Conservation (phyloP, 2,113 vertebrate genomes). For the Euleptes europaea region DNA sequence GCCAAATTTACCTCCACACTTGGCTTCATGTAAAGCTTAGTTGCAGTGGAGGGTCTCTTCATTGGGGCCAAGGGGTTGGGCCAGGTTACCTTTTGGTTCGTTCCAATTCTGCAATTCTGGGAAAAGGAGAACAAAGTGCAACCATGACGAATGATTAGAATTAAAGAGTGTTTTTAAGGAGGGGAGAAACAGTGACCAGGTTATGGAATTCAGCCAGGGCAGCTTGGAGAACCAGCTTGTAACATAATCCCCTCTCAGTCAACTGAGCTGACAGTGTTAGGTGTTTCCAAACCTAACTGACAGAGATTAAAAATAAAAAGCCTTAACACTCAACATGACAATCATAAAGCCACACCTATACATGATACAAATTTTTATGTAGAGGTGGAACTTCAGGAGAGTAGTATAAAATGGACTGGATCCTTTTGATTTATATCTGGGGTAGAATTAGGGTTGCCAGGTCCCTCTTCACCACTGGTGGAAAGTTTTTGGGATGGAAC, state of each 20-base stretch:
- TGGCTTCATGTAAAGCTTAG: background rate
- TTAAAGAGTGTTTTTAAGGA: conserved; percentile 34
- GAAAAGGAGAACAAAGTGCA: background rate
- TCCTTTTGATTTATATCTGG: background rate
- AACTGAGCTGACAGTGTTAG: conserved; percentile 8
- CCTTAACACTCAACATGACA: background rate
- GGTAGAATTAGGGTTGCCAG: too few relatives aligned
- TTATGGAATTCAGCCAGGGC: conserved; percentile 45
- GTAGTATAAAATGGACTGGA: background rate
- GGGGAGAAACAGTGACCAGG: conserved; percentile 13
- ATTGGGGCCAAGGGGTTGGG: background rate
- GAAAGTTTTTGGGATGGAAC: too few relatives aligned
- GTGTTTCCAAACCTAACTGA: conserved; percentile 61
- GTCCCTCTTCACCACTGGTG: too few relatives aligned
- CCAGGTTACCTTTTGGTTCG: background rate
- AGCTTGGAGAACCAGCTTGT: conserved; percentile 58
- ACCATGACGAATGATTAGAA: background rate
- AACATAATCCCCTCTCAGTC: conserved; percentile 63
- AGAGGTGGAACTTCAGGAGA: too few relatives aligned
- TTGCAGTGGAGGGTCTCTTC: too few relatives aligned
- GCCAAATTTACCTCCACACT: background rate
- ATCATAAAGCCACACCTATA: background rate
- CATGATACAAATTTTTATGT: background rate
- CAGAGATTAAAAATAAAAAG: background rate
- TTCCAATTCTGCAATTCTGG: background rate